Percentiles rank a stretch among this genome's conserved stretches.
Conservation (phyloP, 2,797 vertebrate species). For the Pseudopleuronectes americanus region DNA sequence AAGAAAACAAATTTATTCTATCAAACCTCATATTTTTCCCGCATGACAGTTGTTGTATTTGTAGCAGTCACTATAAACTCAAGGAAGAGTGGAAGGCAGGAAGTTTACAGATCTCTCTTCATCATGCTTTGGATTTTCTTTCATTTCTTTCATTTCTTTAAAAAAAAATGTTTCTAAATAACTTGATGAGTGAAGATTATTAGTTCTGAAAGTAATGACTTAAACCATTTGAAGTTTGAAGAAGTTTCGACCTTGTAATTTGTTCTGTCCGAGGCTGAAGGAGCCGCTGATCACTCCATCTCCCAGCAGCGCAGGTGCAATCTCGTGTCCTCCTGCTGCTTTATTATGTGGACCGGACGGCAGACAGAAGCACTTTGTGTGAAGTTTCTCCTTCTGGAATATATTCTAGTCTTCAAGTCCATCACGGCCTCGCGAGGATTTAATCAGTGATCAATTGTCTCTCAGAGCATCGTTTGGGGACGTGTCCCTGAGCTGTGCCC, state of each 20-base stretch:
- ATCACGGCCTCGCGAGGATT: slow-evolving; percentile 8
- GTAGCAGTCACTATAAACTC: no score
- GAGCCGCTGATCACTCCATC: not conserved
- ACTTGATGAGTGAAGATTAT: no score
- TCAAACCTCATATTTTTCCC: no score
- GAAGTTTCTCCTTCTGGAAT: not conserved
- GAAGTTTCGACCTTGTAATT: not conserved
- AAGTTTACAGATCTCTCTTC: no score
- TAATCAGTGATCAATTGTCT: slow-evolving; percentile 26
- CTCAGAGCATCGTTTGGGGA: slow-evolving; percentile 14
- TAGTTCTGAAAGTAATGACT: no score
- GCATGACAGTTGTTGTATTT: no score
- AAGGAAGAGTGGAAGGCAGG: no score
- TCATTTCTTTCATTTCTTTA: no score
- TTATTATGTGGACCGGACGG: slow-evolving; percentile 1
- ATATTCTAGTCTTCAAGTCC: slow-evolving; percentile 18
- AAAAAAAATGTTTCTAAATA: no score
- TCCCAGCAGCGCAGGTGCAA: not conserved
- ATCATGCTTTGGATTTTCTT: no score
- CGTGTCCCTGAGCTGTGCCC: slow-evolving; percentile 30
- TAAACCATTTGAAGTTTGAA: no score
- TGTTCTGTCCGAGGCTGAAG: not conserved
- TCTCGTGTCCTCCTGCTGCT: slow-evolving; percentile 5
- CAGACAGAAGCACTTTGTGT: not conserved
- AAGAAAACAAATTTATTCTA: no score